Evolutionary conservation across 1,140 invertebrate species (phyloP).

Genomic region (Paralvinella palmiformis): DNA sequence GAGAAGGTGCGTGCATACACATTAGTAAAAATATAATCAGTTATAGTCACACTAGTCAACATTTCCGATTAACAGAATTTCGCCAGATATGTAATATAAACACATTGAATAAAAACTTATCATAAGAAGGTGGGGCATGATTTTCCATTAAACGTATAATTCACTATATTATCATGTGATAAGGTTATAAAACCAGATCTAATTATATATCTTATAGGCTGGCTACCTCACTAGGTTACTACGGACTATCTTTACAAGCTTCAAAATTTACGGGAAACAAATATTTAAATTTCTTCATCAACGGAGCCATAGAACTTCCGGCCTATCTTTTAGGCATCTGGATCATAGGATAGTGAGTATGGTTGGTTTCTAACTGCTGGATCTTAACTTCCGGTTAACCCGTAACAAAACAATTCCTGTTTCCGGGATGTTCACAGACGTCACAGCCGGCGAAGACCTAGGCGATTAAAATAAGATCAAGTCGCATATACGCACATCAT

Average conservation of each 20-base stretch:
- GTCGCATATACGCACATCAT: not conserved
- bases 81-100: too few species aligned
- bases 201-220: too few species aligned
- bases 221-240: slow-evolving; percentile 58
- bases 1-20: too few species aligned
- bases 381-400: not conserved
- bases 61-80: too few species aligned
- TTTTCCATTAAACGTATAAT: too few species aligned
- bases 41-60: too few species aligned
- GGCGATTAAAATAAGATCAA: not conserved
- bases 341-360: slow-evolving; percentile 57
- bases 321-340: slow-evolving; percentile 65
- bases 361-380: too few species aligned
- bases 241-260: slow-evolving; percentile 59
- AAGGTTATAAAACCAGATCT: too few species aligned
- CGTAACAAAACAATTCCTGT: not conserved
- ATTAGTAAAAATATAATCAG: too few species aligned
- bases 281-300: slow-evolving; percentile 45
- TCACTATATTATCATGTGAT: too few species aligned
- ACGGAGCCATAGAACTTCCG: slow-evolving; percentile 69
- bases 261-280: slow-evolving; percentile 36
- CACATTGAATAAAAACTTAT: too few species aligned
- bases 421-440: not conserved
- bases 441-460: not conserved
- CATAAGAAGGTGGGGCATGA: too few species aligned